A percentile compares a stretch with the other conserved stretches of the same genome.
These are phyloP conservation scores for Corticium candelabrum DNA, from an alignment of 37 sponge, comb jelly and placozoan genomes.

Conservation along the genomic window DNA sequence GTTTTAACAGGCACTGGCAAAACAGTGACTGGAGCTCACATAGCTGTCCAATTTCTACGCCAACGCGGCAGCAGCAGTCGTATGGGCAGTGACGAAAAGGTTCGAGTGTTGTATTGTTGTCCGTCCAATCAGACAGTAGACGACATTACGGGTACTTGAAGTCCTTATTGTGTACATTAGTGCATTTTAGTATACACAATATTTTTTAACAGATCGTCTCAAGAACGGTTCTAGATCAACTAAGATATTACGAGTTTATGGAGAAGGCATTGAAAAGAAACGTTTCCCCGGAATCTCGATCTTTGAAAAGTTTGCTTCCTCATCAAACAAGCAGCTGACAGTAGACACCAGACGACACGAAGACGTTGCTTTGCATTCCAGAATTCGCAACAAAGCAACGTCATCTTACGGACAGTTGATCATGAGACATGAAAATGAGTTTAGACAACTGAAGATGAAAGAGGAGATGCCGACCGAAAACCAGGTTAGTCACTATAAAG, in stretches of 20 bases:
- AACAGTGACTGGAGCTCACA: neutral
- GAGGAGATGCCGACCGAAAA: neutral
- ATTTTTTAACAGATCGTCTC: neutral
- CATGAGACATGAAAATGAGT: neutral
- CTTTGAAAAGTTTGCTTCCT: neutral
- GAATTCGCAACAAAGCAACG: neutral
- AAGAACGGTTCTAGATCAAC: neutral
- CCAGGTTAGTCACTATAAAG: neutral
- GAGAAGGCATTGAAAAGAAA: neutral
- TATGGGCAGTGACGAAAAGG: neutral
- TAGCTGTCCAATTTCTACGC: neutral
- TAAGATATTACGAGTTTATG: neutral
- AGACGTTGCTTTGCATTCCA: neutral
- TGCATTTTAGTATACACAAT: neutral
- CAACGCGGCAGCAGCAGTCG: too few species aligned
- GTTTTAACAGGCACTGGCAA: constrained; percentile 3
- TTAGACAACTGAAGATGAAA: neutral
- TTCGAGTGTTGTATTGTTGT: neutral
- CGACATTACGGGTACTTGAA: neutral
- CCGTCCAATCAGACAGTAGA: neutral
- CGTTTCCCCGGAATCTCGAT: neutral
- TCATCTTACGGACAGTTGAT: neutral
- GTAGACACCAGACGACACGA: neutral
- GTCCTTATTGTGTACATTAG: neutral
- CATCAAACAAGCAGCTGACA: neutral